Conservation (phyloP, 1,140 invertebrate species). For the Philotrypesis tridentata region DNA sequence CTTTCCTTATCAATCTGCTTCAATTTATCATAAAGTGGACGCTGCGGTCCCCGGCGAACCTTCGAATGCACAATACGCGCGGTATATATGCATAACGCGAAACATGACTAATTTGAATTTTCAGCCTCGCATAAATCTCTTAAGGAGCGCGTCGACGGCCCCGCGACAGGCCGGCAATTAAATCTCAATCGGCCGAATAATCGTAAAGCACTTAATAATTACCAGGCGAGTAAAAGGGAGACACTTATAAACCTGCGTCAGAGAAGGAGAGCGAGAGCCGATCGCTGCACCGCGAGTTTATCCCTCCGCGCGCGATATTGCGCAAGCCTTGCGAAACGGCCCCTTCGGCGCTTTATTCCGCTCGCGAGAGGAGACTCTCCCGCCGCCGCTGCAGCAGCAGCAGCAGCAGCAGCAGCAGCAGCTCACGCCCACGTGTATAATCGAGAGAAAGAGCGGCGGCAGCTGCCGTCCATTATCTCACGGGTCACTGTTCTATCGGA, state of each 20-base stretch:
- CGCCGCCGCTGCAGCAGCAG: too few species aligned
- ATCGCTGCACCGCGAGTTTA: background rate
- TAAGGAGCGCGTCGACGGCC: background rate
- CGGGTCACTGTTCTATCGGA: conserved; percentile 3
- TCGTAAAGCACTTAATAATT: background rate
- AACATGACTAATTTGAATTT: background rate
- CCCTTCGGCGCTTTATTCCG: conserved; percentile 10
- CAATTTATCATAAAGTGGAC: background rate
- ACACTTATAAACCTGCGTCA: background rate
- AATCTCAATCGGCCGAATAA: background rate
- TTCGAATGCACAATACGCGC: background rate
- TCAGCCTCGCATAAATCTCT: background rate
- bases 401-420: too few species aligned
- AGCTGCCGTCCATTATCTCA: background rate
- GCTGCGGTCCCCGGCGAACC: too few species aligned
- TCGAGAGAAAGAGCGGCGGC: background rate
- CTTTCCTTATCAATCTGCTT: background rate
- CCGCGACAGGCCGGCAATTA: background rate
- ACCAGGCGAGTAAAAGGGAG: too few species aligned
- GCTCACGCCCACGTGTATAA: background rate
- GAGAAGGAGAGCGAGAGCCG: background rate
- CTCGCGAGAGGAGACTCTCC: conserved; percentile 5
- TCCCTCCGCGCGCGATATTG: background rate
- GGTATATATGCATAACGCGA: too few species aligned
- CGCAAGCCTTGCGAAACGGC: background rate